Conservation (phyloP, 35 echinoderm and acorn worm genomes). For the Lytechinus variegatus region DNA sequence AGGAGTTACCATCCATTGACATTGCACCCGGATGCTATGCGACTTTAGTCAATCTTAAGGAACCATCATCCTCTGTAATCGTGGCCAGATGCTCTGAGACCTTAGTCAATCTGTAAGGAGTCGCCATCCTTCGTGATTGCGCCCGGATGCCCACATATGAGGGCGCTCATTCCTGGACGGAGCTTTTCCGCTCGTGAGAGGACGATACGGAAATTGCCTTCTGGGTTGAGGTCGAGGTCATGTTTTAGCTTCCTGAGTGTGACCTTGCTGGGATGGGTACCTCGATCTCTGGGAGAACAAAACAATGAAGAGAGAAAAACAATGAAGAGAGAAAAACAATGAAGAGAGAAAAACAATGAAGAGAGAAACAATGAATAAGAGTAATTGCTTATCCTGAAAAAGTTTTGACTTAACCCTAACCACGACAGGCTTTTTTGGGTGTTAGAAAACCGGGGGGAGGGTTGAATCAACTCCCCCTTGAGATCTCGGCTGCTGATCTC, state of each 20-base stretch:
- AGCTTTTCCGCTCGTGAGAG: conserved; percentile 80
- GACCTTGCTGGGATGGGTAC: conserved; percentile 54
- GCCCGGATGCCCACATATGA: conserved; percentile 68
- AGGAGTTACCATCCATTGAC: too few relatives aligned
- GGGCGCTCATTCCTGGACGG: conserved; percentile 72
- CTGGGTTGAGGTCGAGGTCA: conserved; percentile 78
- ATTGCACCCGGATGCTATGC: too few relatives aligned
- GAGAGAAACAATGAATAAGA: neutral
- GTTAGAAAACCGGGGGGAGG: too few relatives aligned
- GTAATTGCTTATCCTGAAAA: too few relatives aligned
- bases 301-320: neutral
- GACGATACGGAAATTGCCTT: conserved; percentile 89
- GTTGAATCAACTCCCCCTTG: too few relatives aligned
- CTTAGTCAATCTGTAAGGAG: conserved; percentile 7
- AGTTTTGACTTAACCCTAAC: too few relatives aligned
- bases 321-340: neutral
- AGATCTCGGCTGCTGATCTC: too few relatives aligned
- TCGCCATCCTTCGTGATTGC: conserved; percentile 44
- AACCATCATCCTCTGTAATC: too few relatives aligned
- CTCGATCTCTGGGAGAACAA: conserved; percentile 57
- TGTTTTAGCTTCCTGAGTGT: conserved; percentile 64
- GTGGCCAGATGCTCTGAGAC: too few relatives aligned
- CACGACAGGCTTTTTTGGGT: too few relatives aligned
- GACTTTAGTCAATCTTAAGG: too few relatives aligned
- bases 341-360: neutral